A percentile compares a stretch with the other conserved stretches of the same genome.
phyloP scores from a whole-genome alignment of 2,888 invertebrate genomes.

The Coelogynopora nodosa region DNA sequence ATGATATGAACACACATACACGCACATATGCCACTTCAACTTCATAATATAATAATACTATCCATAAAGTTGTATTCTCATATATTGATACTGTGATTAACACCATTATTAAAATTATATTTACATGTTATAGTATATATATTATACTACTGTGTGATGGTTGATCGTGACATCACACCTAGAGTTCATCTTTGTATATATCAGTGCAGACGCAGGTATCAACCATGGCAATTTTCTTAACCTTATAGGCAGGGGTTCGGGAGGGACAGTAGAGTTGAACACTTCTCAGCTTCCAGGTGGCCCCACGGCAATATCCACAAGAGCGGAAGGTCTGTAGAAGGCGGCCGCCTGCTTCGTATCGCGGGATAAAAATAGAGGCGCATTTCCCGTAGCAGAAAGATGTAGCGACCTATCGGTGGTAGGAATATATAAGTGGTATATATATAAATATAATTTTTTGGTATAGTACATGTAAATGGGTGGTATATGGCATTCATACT shows the following conservation, averaged over 20 bases:
- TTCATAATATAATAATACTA: no score
- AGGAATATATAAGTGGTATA: neutral
- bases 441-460: no score
- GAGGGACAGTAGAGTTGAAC: neutral
- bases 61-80: no score
- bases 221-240: neutral
- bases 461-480: no score
- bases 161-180: no score
- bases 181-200: neutral
- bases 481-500: no score
- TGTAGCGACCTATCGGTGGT: neutral
- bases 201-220: neutral
- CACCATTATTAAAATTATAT: no score
- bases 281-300: neutral
- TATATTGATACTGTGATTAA: no score
- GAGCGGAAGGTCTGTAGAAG: neutral
- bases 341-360: neutral
- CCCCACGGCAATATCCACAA: neutral
- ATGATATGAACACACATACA: no score
- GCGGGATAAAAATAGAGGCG: neutral
- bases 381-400: constrained; percentile 20
- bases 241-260: neutral
- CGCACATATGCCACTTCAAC: no score
- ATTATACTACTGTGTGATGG: no score
- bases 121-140: no score